Evolutionary conservation across 2,113 vertebrate genomes (phyloP).

Genomic region (Microcebus ravelobensis): DNA sequence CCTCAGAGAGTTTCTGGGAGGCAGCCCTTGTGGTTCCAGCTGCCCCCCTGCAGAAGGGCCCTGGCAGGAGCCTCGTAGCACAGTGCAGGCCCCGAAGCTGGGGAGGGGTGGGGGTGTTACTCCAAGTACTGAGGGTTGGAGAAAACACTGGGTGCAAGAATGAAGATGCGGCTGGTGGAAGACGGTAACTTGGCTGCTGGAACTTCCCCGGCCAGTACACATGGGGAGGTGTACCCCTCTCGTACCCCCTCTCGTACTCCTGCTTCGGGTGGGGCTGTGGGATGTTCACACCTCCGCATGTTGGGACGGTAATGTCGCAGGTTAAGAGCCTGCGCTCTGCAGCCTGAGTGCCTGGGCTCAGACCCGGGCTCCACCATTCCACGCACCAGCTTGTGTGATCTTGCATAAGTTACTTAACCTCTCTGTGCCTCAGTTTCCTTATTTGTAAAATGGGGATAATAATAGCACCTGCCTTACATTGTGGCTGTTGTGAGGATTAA

Average conservation of each 20-base stretch:
- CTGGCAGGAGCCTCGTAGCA: neutral
- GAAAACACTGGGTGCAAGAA: accelerated
- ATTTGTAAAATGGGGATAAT: neutral
- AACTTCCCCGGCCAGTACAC: too few relatives aligned
- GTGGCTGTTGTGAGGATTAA: neutral
- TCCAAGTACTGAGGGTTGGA: neutral
- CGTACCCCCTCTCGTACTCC: neutral
- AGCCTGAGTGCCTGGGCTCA: neutral
- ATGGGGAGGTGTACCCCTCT: accelerated
- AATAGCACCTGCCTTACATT: neutral
- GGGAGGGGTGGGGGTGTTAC: too few relatives aligned
- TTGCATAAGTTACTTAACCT: neutral
- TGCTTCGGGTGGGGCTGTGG: too few relatives aligned
- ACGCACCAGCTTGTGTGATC: neutral
- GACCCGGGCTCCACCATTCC: neutral
- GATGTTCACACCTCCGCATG: accelerated
- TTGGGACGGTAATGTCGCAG: accelerated
- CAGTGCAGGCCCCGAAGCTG: accelerated
- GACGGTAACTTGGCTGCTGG: neutral
- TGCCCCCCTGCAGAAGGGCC: neutral
- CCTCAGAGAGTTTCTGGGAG: neutral
- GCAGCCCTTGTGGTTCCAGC: neutral
- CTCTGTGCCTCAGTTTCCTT: neutral
- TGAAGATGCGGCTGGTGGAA: accelerated
- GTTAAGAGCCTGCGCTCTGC: neutral